Evolutionary conservation across 2,888 invertebrate species (phyloP), one percentile per base, ranked within the genome.

Genomic region (Eilema caniola): DNA sequence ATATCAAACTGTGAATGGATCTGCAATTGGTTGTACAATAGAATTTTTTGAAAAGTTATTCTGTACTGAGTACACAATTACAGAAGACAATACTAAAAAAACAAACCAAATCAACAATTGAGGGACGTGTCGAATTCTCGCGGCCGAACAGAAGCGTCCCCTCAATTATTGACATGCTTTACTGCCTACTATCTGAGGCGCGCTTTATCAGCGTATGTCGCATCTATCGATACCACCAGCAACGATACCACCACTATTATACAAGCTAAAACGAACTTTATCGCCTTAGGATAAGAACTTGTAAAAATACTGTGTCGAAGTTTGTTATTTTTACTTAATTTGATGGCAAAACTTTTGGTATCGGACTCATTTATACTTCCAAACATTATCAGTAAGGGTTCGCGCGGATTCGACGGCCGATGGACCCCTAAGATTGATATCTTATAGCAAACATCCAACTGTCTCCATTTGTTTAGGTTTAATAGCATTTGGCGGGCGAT

Each of bases 151-250:
- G 81, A 83, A 79, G 84, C 88, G 88, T 90, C 92, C 92, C 86
- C 88, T 88, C 92, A 93, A 93, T 94, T 93, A 94, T 91, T 90
- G 92, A 88, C 89, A 90, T 93, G 89, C 86, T 94, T 94, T 94
- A 94, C 93, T 92, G 88, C 90, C 83, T 83, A 84, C 87, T 88
- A 93, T 91, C 89, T 86, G 80, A 84, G 86, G 83, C 88, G 81
- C 81, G 84, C 87, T 89, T 92, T 93, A 94, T 93, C 94, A 92
- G 84, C 92, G 90, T 92, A 92, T 92, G 92, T 88, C 89, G 83
- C 87, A 82, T 79, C 75, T 82, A 78, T 81, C 70, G 80, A 83
- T 77, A 77, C 73, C 78, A 75, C 73, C 65, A 70, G 73, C 78
- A 78, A 76, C 69, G 47, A 74, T 68, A 72, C 66, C 64, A 20